phyloP scores from a whole-genome alignment of 2,888 invertebrate species.

The Drosophila infuscata region DNA sequence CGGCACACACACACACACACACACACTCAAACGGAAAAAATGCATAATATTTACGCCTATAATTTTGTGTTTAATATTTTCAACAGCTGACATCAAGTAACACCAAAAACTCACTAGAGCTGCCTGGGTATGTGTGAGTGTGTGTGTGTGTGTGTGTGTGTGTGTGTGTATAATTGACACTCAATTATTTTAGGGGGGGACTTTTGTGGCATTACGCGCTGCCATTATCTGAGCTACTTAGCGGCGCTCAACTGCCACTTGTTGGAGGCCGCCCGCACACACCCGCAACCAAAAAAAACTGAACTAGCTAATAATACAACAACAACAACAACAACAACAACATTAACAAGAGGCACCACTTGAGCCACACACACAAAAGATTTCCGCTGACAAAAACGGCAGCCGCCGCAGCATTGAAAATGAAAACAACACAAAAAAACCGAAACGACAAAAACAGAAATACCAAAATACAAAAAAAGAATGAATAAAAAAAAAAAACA shows the following conservation, averaged over 20 bases:
- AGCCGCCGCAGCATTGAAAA: conserved; percentile 22
- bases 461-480: conserved; percentile 32
- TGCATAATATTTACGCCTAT: conserved; percentile 79
- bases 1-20: not conserved
- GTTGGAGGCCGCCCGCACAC: conserved; percentile 68
- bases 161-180: conserved; percentile 71
- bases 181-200: conserved; percentile 66
- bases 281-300: conserved; percentile 60
- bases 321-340: conserved; percentile 47
- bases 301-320: conserved; percentile 78
- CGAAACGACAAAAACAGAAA: conserved; percentile 53
- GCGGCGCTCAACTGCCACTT: conserved; percentile 78
- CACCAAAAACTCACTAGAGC: conserved; percentile 57
- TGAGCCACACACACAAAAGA: conserved; percentile 73
- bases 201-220: conserved; percentile 64
- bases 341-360: conserved; percentile 54
- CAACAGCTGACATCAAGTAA: conserved; percentile 75
- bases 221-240: conserved; percentile 78
- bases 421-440: conserved; percentile 35
- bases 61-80: conserved; percentile 75
- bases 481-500: conserved; percentile 4
- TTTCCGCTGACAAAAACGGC: conserved; percentile 74
- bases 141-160: conserved; percentile 25
- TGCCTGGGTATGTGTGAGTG: conserved; percentile 11
- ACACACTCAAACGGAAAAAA: conserved; percentile 16